These are phyloP conservation scores for Agapornis canus DNA, from an alignment of 2,797 vertebrate species.

Conservation along the genomic window DNA sequence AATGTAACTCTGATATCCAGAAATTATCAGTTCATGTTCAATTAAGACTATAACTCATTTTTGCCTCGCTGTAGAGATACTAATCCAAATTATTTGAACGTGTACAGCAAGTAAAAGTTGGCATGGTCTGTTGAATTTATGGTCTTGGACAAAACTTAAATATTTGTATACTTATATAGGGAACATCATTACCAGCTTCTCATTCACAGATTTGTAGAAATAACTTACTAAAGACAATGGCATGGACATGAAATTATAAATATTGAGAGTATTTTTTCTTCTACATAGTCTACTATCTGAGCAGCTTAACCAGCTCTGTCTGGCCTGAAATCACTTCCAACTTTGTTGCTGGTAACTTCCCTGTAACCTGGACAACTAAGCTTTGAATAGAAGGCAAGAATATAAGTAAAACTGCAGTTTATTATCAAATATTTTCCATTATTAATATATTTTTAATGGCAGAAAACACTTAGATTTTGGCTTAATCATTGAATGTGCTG, in stretches of 20 bases:
- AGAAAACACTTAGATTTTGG: slow-evolving; percentile 40
- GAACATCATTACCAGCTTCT: background rate
- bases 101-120: background rate
- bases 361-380: slow-evolving; percentile 44
- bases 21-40: background rate
- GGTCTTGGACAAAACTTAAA: background rate
- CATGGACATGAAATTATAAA: background rate
- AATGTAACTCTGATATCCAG: background rate
- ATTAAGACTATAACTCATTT: background rate
- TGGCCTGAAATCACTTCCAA: background rate
- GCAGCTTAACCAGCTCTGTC: background rate
- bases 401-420: slow-evolving; percentile 33
- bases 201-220: background rate
- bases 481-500: slow-evolving; percentile 4
- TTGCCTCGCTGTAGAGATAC: background rate
- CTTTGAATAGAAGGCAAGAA: slow-evolving; percentile 17
- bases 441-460: slow-evolving; percentile 54
- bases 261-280: background rate
- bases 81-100: background rate
- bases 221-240: background rate
- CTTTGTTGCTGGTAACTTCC: slow-evolving; percentile 18
- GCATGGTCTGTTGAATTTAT: background rate
- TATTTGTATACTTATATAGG: background rate
- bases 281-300: background rate
- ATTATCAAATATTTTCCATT: slow-evolving; percentile 49